phyloP scores from a whole-genome alignment of 2,888 invertebrate genomes.

The Hyles lineata region DNA sequence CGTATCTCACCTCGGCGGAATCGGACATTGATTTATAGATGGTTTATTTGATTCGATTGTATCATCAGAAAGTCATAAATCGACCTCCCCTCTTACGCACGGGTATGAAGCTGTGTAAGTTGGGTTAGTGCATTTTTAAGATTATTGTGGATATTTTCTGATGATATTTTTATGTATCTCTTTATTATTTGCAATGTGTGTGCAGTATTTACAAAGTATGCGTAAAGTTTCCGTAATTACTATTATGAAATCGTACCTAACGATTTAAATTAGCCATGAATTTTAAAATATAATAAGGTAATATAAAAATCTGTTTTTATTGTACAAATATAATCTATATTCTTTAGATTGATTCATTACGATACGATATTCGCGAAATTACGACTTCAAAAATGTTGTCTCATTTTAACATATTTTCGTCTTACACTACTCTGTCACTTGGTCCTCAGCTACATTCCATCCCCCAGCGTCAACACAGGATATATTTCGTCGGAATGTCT shows the following conservation, averaged over 20 bases:
- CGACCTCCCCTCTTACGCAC: slow-evolving; percentile 52
- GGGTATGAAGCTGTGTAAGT: slow-evolving; percentile 1
- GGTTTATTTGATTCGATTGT: slow-evolving; percentile 84
- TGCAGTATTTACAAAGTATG: too few species aligned
- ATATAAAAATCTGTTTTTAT: too few species aligned
- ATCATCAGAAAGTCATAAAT: slow-evolving; percentile 84
- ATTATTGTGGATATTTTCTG: not conserved
- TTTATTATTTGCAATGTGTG: too few species aligned
- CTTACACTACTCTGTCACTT: slow-evolving; percentile 1
- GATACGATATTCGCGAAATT: too few species aligned
- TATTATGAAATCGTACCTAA: too few species aligned
- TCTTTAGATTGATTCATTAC: too few species aligned
- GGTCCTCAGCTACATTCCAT: slow-evolving; percentile 38
- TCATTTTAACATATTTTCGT: too few species aligned
- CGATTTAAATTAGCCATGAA: too few species aligned
- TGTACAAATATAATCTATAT: too few species aligned
- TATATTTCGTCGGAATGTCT: slow-evolving; percentile 63
- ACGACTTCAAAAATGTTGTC: too few species aligned
- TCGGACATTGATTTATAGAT: slow-evolving; percentile 82
- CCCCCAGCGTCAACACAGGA: slow-evolving; percentile 42
- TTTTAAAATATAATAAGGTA: too few species aligned
- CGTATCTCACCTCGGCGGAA: slow-evolving; percentile 57
- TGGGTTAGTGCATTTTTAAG: not conserved
- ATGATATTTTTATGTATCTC: not conserved
- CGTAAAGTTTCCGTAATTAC: too few species aligned